Percentiles rank a stretch among this genome's conserved stretches.
Evolutionary conservation across 1,140 invertebrate genomes (phyloP).

Genomic region (Orussus abietinus): DNA sequence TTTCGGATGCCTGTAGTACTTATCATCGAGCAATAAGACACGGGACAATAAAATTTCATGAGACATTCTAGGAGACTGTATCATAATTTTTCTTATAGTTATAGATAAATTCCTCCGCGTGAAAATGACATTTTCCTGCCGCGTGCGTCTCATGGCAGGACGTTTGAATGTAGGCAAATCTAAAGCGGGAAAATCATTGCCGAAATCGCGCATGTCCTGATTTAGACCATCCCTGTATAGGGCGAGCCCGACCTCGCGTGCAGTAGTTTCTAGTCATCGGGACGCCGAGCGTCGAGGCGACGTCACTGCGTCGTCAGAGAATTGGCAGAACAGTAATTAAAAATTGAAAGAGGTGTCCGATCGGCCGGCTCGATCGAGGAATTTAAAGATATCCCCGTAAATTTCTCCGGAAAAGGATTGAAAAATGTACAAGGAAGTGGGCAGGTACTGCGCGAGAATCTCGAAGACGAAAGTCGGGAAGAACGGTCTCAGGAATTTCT

Average conservation of each 20-base stretch:
- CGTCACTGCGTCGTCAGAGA: constrained; percentile 6
- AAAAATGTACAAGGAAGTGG: constrained; percentile 21
- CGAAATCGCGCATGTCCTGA: constrained; percentile 33
- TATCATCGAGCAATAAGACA: no score
- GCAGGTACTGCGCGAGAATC: constrained; percentile 20
- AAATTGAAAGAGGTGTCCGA: no score
- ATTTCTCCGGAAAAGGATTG: background rate
- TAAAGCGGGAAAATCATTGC: background rate
- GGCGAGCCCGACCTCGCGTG: constrained; percentile 13
- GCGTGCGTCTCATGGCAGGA: no score
- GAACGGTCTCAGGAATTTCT: constrained; percentile 24
- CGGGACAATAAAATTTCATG: no score
- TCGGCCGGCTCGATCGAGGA: background rate
- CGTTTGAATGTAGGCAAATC: no score
- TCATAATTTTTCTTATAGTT: no score
- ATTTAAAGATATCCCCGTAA: background rate
- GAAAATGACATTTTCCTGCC: no score
- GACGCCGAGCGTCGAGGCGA: constrained; percentile 21
- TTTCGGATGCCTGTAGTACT: no score
- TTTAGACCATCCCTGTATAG: constrained; percentile 15
- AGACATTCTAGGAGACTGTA: no score
- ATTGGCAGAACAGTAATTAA: no score
- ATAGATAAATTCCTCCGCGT: no score
- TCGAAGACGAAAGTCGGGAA: constrained; percentile 21
- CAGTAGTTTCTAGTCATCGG: constrained; percentile 28